Conservation (phyloP, 2,113 vertebrate species). For the Oplegnathus fasciatus region DNA sequence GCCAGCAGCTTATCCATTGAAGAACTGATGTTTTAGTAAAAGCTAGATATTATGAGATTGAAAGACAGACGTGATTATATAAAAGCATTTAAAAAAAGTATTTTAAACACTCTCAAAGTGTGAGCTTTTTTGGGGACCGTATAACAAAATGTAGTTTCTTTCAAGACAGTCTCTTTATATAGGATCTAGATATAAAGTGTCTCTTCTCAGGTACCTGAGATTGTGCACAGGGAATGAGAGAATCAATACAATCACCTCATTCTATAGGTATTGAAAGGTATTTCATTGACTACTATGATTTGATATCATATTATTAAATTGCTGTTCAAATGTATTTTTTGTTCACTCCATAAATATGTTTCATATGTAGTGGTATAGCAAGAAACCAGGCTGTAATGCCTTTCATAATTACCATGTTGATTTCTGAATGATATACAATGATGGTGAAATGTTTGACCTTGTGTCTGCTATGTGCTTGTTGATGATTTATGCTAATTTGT, state of each 20-base stretch:
- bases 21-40: background rate
- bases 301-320: background rate
- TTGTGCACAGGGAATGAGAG: background rate
- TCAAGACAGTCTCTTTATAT: background rate
- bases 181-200: background rate
- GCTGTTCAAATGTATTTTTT: background rate
- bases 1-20: background rate
- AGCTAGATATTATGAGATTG: background rate
- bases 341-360: background rate
- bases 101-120: background rate
- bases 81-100: background rate
- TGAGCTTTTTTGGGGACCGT: background rate
- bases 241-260: background rate
- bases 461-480: constrained; percentile 8
- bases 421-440: background rate
- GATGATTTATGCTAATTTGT: constrained; percentile 3
- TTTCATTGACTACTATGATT: background rate
- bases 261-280: background rate
- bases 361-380: background rate
- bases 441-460: background rate
- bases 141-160: background rate
- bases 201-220: background rate
- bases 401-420: background rate
- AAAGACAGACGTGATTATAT: background rate
- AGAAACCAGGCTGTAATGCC: background rate